Evolutionary conservation across 2,888 invertebrate genomes (phyloP).

Genomic region (Rhagonycha lutea): DNA sequence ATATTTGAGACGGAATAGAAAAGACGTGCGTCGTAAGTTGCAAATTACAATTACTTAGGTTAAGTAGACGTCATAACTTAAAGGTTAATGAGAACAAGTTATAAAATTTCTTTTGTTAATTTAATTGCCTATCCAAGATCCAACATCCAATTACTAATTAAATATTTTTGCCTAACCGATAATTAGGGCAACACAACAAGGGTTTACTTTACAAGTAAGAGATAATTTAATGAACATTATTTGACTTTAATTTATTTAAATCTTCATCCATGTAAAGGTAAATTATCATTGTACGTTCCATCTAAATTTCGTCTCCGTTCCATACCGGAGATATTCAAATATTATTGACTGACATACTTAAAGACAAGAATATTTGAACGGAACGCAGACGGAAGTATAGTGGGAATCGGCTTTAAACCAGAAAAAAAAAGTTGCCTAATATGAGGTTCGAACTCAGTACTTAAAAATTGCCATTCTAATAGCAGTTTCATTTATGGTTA

Average conservation of each 20-base stretch:
- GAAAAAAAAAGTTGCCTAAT: too few species aligned
- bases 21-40: constrained; percentile 9
- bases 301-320: too few species aligned
- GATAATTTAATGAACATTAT: not conserved
- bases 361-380: too few species aligned
- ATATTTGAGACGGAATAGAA: constrained; percentile 8
- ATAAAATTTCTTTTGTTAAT: not conserved
- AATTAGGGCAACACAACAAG: not conserved
- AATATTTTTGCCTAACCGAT: not conserved
- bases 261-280: too few species aligned
- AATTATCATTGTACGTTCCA: too few species aligned
- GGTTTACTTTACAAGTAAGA: not conserved
- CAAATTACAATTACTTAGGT: constrained; percentile 12
- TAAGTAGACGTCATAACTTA: constrained; percentile 27
- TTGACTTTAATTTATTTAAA: not conserved
- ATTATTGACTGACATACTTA: too few species aligned
- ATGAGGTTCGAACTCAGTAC: too few species aligned
- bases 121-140: not conserved
- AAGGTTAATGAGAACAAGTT: constrained; percentile 28
- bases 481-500: too few species aligned
- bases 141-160: not conserved
- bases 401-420: too few species aligned
- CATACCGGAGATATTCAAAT: too few species aligned
- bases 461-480: too few species aligned
- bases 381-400: too few species aligned